Evolutionary conservation across 1,140 invertebrate genomes (phyloP), one percentile per base, ranked within the genome.

Genomic region (Araneus ventricosus): DNA sequence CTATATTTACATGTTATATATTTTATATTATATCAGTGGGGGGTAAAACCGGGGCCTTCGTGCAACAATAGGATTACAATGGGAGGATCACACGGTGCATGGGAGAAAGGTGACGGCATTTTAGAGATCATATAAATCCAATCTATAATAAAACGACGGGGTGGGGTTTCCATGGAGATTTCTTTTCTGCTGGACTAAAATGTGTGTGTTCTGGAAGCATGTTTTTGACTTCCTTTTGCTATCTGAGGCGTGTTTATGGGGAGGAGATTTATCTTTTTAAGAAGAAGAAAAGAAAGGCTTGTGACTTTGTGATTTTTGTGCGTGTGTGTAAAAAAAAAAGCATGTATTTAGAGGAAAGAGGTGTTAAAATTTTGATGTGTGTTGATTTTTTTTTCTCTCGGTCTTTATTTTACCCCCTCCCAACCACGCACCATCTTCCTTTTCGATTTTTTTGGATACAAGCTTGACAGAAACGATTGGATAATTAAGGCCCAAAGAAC

Each of bases 41-140:
- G 88, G 59, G 88, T 41, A 27, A 20, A 70, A 70, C 41, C 70
- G 17, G 59, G 86, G 86, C 61, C 30, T 30, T n/a, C 34, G 61
- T 17, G 5, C 41, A 39, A 90, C 88, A 90, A 80, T 79, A 59
- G 88, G 88, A 90, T 34, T 59, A 90, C 88, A 90, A 90, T 79
- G 1, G 88, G 37, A 90, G 88, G 88, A 90, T 80, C 59, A 41
- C 52, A n/a, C 52, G 70, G 88, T 90, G 88, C 70, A 80, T 30
- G 34, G 7, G 30, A 88, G 10, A 88, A 39, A 88, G 88, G 39
- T 80, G 67, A 57, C 67, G 70, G 70, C 88, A 45, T 90, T 90
- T 90, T 90, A 80, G 52, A 80, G 88, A 90, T 90, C 70, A 90
- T 90, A 90, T 90, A 90, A 90, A 90, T 90, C 88, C 88, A 90